Percentiles rank a stretch among this genome's conserved stretches.
Conservation (phyloP, 2,113 vertebrate genomes). For the Microcebus ravelobensis region DNA sequence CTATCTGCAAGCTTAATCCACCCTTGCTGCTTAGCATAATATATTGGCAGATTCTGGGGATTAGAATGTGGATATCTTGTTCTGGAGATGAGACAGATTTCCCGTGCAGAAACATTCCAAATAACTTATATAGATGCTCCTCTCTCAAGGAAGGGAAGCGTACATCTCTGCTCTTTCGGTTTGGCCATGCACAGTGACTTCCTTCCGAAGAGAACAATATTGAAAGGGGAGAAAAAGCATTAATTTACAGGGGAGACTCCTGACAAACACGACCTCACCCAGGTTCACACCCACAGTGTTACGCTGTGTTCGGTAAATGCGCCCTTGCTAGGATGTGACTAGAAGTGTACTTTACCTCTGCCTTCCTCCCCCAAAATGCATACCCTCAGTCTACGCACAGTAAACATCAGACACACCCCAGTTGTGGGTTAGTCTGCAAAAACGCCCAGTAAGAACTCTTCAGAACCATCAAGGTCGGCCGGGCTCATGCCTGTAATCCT, state of each 20-base stretch:
- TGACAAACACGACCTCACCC: not conserved
- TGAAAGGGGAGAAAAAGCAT: not conserved
- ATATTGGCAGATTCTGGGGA: not conserved
- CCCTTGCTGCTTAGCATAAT: rapidly evolving
- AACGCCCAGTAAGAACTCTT: not conserved
- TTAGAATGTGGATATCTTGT: rapidly evolving
- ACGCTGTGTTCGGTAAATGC: rapidly evolving
- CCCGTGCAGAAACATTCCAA: rapidly evolving
- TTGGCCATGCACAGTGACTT: rapidly evolving
- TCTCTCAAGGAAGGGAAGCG: rapidly evolving
- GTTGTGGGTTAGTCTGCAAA: rapidly evolving
- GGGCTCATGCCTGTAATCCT: too few species aligned
- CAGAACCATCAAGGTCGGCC: too few species aligned
- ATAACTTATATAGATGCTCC: rapidly evolving
- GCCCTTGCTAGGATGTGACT: rapidly evolving
- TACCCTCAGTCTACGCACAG: rapidly evolving
- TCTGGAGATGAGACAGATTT: too few species aligned
- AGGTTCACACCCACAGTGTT: not conserved
- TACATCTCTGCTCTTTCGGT: not conserved
- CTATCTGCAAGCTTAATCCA: too few species aligned
- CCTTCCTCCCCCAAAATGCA: not conserved
- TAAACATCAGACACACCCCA: not conserved
- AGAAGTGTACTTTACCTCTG: rapidly evolving
- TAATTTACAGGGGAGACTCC: not conserved
- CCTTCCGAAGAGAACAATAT: not conserved